A percentile compares a stretch with the other conserved stretches of the same genome.
Evolutionary conservation across 1,140 invertebrate species (phyloP).

Genomic region (Orius laevigatus): DNA sequence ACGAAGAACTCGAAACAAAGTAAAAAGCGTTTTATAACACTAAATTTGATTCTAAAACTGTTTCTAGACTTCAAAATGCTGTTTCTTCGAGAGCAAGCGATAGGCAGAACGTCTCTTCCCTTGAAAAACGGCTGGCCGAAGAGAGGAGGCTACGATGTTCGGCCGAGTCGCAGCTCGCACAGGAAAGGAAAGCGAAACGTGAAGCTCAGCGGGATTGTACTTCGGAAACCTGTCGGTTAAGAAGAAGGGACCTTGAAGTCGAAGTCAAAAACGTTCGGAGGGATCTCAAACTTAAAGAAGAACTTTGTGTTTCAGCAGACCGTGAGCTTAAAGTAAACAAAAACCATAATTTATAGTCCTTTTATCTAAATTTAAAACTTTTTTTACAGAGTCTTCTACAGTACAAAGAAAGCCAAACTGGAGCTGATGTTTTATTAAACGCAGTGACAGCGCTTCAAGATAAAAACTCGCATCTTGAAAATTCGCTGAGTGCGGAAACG

Average conservation of each 20-base stretch:
- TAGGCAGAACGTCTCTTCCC: conserved; percentile 44
- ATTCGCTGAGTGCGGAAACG: conserved; percentile 86
- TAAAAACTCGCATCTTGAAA: conserved; percentile 76
- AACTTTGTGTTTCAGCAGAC: conserved; percentile 38
- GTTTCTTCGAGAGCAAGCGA: conserved; percentile 55
- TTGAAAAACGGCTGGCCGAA: conserved; percentile 65
- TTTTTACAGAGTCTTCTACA: conserved; percentile 31
- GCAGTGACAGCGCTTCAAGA: conserved; percentile 71
- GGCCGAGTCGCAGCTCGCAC: conserved; percentile 57
- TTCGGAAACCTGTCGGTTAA: conserved; percentile 54
- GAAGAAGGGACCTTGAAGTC: conserved; percentile 57
- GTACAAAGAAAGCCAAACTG: conserved; percentile 54
- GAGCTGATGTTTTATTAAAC: conserved; percentile 62
- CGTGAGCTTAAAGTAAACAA: conserved; percentile 34
- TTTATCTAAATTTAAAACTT: conserved; percentile 3
- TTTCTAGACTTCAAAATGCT: conserved; percentile 49
- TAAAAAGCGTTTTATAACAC: conserved; percentile 4
- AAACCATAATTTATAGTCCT: too few relatives aligned
- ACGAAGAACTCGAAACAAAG: conserved; percentile 30
- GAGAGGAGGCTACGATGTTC: conserved; percentile 57
- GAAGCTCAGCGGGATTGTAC: conserved; percentile 38
- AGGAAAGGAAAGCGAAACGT: conserved; percentile 54
- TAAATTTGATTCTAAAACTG: too few relatives aligned
- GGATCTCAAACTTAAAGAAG: conserved; percentile 60
- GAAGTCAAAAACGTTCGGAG: conserved; percentile 56